phyloP scores from a whole-genome alignment of 2,888 invertebrate species.

The Incurvaria masculella region DNA sequence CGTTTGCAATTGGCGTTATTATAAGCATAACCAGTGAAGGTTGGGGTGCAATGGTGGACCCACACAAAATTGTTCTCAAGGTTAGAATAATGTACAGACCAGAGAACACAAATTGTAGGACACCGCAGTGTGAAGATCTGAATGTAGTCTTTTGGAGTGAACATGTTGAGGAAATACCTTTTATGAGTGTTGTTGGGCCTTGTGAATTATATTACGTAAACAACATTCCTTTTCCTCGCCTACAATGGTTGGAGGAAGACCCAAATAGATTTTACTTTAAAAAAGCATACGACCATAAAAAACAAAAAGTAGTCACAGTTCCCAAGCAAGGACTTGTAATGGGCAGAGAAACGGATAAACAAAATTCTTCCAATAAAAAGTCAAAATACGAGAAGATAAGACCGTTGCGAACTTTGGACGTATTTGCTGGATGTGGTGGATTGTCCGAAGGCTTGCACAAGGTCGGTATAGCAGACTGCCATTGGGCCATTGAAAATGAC shows the following conservation, averaged over 20 bases:
- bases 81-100: constrained; percentile 38
- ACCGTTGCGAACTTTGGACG: constrained; percentile 36
- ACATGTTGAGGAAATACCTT: constrained; percentile 25
- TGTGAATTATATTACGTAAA: constrained; percentile 35
- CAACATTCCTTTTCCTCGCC: constrained; percentile 22
- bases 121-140: constrained; percentile 23
- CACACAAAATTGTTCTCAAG: constrained; percentile 26
- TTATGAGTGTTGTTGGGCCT: constrained; percentile 27
- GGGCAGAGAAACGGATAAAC: too few species aligned
- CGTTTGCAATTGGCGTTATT: constrained; percentile 9
- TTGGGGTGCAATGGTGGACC: constrained; percentile 14
- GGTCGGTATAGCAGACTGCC: constrained; percentile 34
- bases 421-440: constrained; percentile 56
- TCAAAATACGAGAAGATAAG: constrained; percentile 12
- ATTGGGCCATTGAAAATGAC: constrained; percentile 53
- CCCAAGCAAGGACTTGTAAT: not conserved
- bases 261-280: constrained; percentile 39
- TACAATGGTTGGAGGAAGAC: constrained; percentile 28
- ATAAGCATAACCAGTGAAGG: not conserved
- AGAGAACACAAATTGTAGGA: constrained; percentile 35
- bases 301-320: not conserved
- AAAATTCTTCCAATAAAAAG: not conserved
- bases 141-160: constrained; percentile 11
- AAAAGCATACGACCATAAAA: constrained; percentile 1
- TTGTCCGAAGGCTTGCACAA: constrained; percentile 33